These are phyloP conservation scores for Malacoctenus gilli DNA, from an alignment of 2,797 vertebrate genomes.

Conservation along the genomic window DNA sequence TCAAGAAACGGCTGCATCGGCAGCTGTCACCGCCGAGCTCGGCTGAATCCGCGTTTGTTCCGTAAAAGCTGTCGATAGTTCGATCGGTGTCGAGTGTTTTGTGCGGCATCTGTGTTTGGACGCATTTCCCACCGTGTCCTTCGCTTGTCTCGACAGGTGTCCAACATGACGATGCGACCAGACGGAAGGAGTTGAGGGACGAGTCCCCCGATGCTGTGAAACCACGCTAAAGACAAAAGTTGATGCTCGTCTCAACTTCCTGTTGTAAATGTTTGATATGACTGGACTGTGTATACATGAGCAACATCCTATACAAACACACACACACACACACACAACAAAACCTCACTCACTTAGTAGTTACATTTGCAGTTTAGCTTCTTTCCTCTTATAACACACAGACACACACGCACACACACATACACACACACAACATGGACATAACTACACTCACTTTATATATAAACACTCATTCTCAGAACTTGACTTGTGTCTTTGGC, in stretches of 20 bases:
- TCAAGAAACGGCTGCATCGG: no score
- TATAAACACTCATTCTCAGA: conserved; percentile 70
- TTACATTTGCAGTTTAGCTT: conserved; percentile 60
- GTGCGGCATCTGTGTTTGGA: no score
- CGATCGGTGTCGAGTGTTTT: no score
- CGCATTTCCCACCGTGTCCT: no score
- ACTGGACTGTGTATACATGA: conserved; percentile 83
- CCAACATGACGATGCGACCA: conserved; percentile 37
- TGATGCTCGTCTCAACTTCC: conserved; percentile 63
- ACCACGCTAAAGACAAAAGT: conserved; percentile 67
- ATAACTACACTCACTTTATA: conserved; percentile 69
- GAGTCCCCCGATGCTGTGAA: conserved; percentile 81
- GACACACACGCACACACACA: conserved; percentile 40
- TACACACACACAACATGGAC: conserved; percentile 50
- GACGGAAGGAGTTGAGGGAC: conserved; percentile 61
- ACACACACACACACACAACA: conserved; percentile 36
- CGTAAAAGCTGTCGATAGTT: no score
- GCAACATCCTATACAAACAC: conserved; percentile 60
- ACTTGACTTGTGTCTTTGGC: conserved; percentile 76
- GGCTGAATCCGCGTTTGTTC: no score
- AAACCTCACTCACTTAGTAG: conserved; percentile 29
- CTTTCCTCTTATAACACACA: conserved; percentile 53
- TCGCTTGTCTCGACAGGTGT: conserved; percentile 52
- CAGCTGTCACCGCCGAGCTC: no score
- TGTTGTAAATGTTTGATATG: conserved; percentile 81